Conservation (phyloP, 2,888 invertebrate genomes). For the Drosophila imparisetae region DNA sequence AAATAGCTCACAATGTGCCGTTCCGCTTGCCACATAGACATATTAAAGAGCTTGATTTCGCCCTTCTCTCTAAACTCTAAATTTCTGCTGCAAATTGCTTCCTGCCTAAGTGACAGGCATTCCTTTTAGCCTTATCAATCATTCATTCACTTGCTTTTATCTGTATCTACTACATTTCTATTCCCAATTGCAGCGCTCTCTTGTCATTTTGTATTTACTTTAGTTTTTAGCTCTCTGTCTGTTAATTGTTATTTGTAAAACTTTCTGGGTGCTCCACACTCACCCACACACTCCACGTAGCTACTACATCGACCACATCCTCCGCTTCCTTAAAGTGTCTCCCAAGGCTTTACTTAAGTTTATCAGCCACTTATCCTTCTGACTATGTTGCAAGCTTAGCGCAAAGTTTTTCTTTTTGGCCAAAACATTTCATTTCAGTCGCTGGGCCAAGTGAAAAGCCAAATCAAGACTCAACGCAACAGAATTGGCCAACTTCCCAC, state of each 20-base stretch:
- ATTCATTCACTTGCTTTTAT: constrained; percentile 23
- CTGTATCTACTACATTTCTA: neutral
- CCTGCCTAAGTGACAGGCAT: constrained; percentile 1
- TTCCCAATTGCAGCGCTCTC: constrained; percentile 1
- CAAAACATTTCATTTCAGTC: constrained; percentile 31
- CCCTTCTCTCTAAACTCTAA: neutral
- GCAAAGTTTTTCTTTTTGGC: constrained; percentile 64
- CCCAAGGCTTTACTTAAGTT: constrained; percentile 45
- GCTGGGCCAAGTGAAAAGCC: constrained; percentile 42
- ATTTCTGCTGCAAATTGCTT: constrained; percentile 6
- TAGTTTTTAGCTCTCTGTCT: constrained; percentile 29
- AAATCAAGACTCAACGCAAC: constrained; percentile 46
- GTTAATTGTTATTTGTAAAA: constrained; percentile 70
- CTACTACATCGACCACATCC: neutral
- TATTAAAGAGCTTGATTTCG: constrained; percentile 17
- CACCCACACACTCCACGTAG: neutral
- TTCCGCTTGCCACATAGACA: constrained; percentile 12
- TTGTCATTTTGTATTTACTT: constrained; percentile 33
- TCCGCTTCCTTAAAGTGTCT: constrained; percentile 2
- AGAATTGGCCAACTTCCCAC: constrained; percentile 4
- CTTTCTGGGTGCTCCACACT: constrained; percentile 28
- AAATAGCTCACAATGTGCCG: constrained; percentile 36
- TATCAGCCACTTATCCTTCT: constrained; percentile 27
- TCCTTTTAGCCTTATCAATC: constrained; percentile 29
- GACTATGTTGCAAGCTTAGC: constrained; percentile 20